phyloP scores from a whole-genome alignment of 23 tunicate genomes.

The Diplosoma virens region DNA sequence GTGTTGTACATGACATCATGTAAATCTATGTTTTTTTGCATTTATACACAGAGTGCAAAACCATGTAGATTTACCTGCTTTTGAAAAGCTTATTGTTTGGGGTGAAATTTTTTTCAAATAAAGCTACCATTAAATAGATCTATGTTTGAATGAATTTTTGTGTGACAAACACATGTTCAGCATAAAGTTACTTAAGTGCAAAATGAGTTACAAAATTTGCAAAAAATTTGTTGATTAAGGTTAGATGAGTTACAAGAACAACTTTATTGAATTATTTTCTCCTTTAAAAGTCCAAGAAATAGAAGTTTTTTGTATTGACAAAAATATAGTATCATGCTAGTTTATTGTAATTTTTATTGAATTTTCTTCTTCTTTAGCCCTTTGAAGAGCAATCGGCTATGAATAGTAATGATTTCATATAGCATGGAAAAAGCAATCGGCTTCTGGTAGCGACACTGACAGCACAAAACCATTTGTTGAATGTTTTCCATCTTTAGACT shows the following conservation, averaged over 20 bases:
- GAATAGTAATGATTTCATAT: no score
- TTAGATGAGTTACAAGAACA: background rate
- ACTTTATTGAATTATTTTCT: background rate
- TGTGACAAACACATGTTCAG: background rate
- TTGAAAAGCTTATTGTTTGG: background rate
- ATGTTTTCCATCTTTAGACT: background rate
- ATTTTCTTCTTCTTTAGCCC: background rate
- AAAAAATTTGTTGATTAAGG: no score
- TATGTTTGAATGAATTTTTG: background rate
- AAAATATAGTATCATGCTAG: background rate
- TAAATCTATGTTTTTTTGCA: background rate
- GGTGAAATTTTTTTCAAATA: background rate
- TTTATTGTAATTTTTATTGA: no score
- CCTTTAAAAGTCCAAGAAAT: background rate
- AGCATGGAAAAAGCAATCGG: no score
- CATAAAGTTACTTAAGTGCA: background rate
- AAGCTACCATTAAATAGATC: no score
- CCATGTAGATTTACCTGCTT: background rate
- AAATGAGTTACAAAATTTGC: background rate
- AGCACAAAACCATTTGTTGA: background rate
- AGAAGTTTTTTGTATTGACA: background rate
- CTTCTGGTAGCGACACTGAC: background rate
- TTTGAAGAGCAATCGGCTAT: no score
- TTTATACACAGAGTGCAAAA: background rate
- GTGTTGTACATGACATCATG: background rate